Conservation (phyloP, 2,797 vertebrate genomes). For the Garrulus glandarius region DNA sequence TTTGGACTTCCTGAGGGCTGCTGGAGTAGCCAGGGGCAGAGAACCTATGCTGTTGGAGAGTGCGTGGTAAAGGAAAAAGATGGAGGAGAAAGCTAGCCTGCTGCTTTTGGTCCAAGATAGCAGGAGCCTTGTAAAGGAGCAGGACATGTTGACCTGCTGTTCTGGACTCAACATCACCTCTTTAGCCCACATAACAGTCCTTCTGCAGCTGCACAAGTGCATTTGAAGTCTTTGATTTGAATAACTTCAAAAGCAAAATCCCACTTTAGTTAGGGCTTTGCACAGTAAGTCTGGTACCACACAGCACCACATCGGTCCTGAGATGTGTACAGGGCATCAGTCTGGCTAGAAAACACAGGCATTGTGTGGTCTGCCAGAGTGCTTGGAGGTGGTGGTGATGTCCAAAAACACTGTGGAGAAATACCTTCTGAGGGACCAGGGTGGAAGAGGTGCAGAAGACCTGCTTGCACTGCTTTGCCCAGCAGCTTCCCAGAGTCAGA, state of each 20-base stretch:
- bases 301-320: background rate
- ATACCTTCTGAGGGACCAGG: background rate
- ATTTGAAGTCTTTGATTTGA: background rate
- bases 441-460: background rate
- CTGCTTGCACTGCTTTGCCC: background rate
- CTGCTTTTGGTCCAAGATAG: background rate
- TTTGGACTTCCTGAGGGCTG: background rate
- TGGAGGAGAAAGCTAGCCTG: background rate
- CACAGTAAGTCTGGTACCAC: background rate
- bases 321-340: background rate
- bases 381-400: background rate
- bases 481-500: background rate
- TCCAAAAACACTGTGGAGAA: background rate
- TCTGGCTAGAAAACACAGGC: fast-evolving
- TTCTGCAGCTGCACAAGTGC: background rate
- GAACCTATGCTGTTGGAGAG: fast-evolving
- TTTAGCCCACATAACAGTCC: background rate
- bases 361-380: background rate
- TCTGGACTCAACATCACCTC: background rate
- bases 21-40: background rate
- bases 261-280: fast-evolving
- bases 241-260: background rate
- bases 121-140: background rate
- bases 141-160: background rate
- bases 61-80: background rate